Evolutionary conservation across 2,888 invertebrate species (phyloP), one percentile per base, ranked within the genome.

Genomic region (Leptinotarsa peninsularis): DNA sequence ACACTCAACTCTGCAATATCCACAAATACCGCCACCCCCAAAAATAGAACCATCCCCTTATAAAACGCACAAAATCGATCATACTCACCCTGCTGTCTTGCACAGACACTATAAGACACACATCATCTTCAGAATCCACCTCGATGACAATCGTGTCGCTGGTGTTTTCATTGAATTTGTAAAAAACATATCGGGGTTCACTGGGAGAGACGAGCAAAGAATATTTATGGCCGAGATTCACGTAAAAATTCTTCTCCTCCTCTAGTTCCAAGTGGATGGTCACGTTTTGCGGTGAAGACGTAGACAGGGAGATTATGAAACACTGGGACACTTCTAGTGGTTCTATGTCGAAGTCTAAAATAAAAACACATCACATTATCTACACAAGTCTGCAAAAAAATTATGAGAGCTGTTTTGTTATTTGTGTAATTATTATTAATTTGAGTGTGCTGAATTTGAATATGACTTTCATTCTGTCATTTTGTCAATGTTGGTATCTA

Each of bases 91-190:
- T 91, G 80, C 92, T 91, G 83, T 93, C 93, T 87, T 96, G 96
- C 81, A 96, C 92, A 0, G 96, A 95, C 0, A 96, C 91, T 0
- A 93, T 92, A 88, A 95, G 93, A 84, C 96, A 96, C 0, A 91
- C 90, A 58, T 92, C 91, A 82, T 92, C 92, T 7, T 91, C 89
- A 0, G 94, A 94, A 74, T 91, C 90, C 0, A 94, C 90, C 86
- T 91, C 90, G 0, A 94, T 89, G 3, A 93, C 89, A 0, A 94
- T 92, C 0, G 86, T 86, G 17, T 84, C 85, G 14, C 81, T 79
- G 52, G 87, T 77, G 85, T 83, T 78, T 1, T 81, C 73, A 81
- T 68, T 4, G 82, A 93, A 93, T 60, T 88, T 88, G 81, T 91
- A 93, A 80, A 90, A 90, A 83, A 90, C 90, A 89, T 93, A 92